Base-by-base conservation (phyloP, 2,888 invertebrate species). In the Boloria selene region DNA sequence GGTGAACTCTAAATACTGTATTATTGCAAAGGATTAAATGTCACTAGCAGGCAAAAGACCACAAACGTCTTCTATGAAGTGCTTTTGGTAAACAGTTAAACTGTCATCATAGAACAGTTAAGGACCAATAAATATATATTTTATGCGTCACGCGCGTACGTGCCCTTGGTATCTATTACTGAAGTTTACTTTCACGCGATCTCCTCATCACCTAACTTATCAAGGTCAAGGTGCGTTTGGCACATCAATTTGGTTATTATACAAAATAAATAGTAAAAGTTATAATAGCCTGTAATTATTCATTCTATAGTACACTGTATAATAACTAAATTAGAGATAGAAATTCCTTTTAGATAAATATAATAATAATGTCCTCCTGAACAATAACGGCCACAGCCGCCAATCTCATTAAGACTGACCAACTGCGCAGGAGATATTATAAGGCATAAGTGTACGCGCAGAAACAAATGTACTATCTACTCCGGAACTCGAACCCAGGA, bases 211-310 rank as follows among this genome's bases (percentile, higher is more conserved):
- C 59, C 65, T 53, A 61, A 52, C 31, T 7, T 50, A 38, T 26
- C 72, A 76, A 75, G 76, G 78, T 74, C 72, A 67, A 68, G 50
- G 71, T 61, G 54, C 51, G 63, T 63, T 59, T 53, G 10, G 5
- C 16, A 50, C 17, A n/a, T 31, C 31, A 50, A 59, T 50, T 49
- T 50, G 3, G n/a, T 16, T 26, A 17, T 17, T 59, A 31, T 47
- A 31, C 17, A 13, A 50, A 31, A 16, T 13, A 5, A 44, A 13
- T 14, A 14, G 5, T 22, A n/a, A 42, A 56, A 4, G 31, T 31
- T 53, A 5, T 3, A 10, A 13, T 16, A 13, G 31, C 7, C 13
- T 56, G 56, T 56, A 55, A 44, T 44, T 44, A 55, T 55, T 45
- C 22, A 5, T 56, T 56, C 22, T 22, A 44, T 22, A 22, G n/a